Percentiles rank a stretch among this genome's conserved stretches.
These are phyloP conservation scores for Sebastes matsubarae DNA, from an alignment of 2,797 vertebrate species.

Conservation along the genomic window DNA sequence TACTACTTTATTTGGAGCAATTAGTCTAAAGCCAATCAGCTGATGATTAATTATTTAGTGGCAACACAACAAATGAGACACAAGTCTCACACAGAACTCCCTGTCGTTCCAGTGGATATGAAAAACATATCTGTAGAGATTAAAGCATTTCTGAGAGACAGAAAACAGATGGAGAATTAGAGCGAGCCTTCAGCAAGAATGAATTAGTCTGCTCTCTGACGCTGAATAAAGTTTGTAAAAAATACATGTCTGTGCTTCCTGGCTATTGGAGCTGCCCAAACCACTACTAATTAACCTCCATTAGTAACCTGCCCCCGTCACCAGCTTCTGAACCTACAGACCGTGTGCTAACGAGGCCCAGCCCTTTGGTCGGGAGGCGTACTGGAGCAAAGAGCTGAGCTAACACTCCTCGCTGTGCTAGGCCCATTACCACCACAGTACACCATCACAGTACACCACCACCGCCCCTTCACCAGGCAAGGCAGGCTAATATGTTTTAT, in stretches of 20 bases:
- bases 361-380: slow-evolving; percentile 27
- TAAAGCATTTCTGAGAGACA: slow-evolving; percentile 33
- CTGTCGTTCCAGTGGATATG: not conserved
- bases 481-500: slow-evolving; percentile 78
- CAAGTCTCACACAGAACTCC: slow-evolving; percentile 2
- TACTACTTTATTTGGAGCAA: not conserved
- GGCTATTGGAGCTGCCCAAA: slow-evolving; percentile 31
- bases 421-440: slow-evolving; percentile 31
- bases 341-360: slow-evolving; percentile 41
- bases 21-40: not conserved
- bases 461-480: slow-evolving; percentile 42
- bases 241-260: slow-evolving; percentile 43
- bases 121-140: slow-evolving; percentile 41
- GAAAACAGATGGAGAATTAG: slow-evolving; percentile 36
- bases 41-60: slow-evolving; percentile 13
- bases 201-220: slow-evolving; percentile 39
- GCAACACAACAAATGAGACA: slow-evolving; percentile 16
- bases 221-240: slow-evolving; percentile 46
- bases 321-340: slow-evolving; percentile 47
- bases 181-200: slow-evolving; percentile 40
- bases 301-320: slow-evolving; percentile 52
- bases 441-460: slow-evolving; percentile 23
- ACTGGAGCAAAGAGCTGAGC: slow-evolving; percentile 1
- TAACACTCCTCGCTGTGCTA: not conserved
- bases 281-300: slow-evolving; percentile 67